These are phyloP conservation scores for Pterostichus niger DNA, from an alignment of 2,888 invertebrate species.

Conservation along the genomic window DNA sequence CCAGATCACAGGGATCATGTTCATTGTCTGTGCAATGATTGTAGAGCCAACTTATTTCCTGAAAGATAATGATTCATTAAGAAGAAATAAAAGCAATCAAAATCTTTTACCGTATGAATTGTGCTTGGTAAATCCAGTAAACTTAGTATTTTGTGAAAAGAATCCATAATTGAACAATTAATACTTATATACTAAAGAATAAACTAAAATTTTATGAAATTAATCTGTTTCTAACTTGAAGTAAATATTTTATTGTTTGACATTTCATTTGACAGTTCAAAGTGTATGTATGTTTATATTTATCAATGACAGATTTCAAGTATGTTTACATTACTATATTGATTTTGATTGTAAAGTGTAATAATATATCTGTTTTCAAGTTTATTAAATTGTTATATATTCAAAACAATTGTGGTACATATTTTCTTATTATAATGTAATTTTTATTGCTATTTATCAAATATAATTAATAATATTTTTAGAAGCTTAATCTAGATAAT, in stretches of 20 bases:
- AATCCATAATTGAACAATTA: conserved; percentile 54
- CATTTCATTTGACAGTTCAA: conserved; percentile 63
- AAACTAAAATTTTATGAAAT: conserved; percentile 6
- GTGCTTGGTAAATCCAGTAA: conserved; percentile 53
- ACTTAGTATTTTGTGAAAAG: conserved; percentile 48
- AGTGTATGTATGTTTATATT: conserved; percentile 25
- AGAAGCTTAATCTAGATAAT: too few relatives aligned
- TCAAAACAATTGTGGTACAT: too few relatives aligned
- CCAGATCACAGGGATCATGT: conserved; percentile 38
- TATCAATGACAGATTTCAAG: too few relatives aligned
- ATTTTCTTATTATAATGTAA: too few relatives aligned
- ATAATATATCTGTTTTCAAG: too few relatives aligned
- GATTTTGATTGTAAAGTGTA: too few relatives aligned
- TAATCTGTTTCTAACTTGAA: not conserved
- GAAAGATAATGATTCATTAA: conserved; percentile 18
- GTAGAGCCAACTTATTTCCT: conserved; percentile 53
- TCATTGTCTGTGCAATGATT: conserved; percentile 48
- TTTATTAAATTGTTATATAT: too few relatives aligned
- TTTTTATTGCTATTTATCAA: too few relatives aligned
- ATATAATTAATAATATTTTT: too few relatives aligned
- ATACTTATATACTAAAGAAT: conserved; percentile 34
- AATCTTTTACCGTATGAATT: conserved; percentile 37
- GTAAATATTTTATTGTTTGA: conserved; percentile 44
- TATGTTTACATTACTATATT: too few relatives aligned
- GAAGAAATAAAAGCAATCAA: not conserved